Base-by-base conservation (phyloP, 2,113 vertebrate species). In the Nothocercus julius region DNA sequence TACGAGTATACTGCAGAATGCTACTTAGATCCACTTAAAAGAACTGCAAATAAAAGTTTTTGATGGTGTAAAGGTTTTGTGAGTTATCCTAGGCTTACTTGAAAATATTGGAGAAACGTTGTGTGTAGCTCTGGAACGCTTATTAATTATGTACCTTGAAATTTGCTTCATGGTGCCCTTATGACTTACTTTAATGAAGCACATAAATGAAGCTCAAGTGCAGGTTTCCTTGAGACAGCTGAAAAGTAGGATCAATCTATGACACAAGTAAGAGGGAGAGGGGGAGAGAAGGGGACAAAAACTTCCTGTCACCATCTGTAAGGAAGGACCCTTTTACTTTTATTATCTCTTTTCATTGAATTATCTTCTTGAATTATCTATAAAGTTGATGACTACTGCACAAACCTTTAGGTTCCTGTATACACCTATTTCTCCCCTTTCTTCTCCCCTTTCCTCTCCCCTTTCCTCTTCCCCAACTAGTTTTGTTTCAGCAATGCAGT, bases 111-210 rank as follows among this genome's bases (percentile, higher is more conserved):
- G 45, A 87, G 77, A 89, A 96, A 84, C 19, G 28, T n/a, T 63
- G 42, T 78, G 13, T 58, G 47, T 42, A 86, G 58, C 82, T 69
- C 80, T 90, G 87, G 76, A 77, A 95, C 34, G 36, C 36, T 95
- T 92, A 78, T 66, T 96, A 93, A 95, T 94, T 95, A 94, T 94
- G 91, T 96, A 81, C 32, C 62, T 79, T 54, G 62, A 83, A 51
- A 18, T 73, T 94, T 96, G 87, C 82, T 91, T 94, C 2, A 64
- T 92, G 94, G 73, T 77, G 76, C 93, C 82, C 82, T 96, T 96
- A 96, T 93, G 45, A 47, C 45, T 47, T 20, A 47, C 45, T 47
- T 47, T 47, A 47, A 47, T 47, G 45, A 47, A 47, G 18, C 45
- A 47, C 45, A 47, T 47, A 47, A 19, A 19, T 47, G 19, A 47